Percentiles rank a stretch among this genome's conserved stretches.
Evolutionary conservation across 2,888 invertebrate species (phyloP).

Genomic region (Fragum fragum): DNA sequence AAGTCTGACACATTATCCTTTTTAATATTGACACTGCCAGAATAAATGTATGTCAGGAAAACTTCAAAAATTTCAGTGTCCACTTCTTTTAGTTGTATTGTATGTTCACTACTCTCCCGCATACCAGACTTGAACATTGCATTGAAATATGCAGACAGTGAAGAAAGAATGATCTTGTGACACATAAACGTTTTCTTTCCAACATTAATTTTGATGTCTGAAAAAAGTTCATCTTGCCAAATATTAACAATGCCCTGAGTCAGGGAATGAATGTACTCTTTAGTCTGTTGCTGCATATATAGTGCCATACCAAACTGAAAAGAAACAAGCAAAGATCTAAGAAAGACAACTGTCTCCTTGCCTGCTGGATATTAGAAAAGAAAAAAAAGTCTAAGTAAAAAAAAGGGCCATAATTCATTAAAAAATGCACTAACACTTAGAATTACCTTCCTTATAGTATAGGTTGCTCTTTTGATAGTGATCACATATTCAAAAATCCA

Average conservation of each 20-base stretch:
- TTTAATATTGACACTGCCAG: slow-evolving; percentile 92
- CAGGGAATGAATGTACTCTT: slow-evolving; percentile 59
- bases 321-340: too few relatives aligned
- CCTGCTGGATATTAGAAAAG: too few relatives aligned
- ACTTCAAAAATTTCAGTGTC: slow-evolving; percentile 92
- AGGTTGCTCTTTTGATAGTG: too few relatives aligned
- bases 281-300: background rate
- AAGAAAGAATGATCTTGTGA: slow-evolving; percentile 67
- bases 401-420: too few relatives aligned
- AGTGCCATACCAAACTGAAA: slow-evolving; percentile 6
- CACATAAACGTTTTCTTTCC: slow-evolving; percentile 63
- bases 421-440: too few relatives aligned
- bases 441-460: too few relatives aligned
- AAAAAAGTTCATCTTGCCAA: slow-evolving; percentile 63
- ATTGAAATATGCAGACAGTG: slow-evolving; percentile 70
- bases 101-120: slow-evolving; percentile 66
- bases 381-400: too few relatives aligned
- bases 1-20: slow-evolving; percentile 91
- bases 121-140: slow-evolving; percentile 71
- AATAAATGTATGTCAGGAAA: slow-evolving; percentile 94
- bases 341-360: too few relatives aligned
- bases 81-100: slow-evolving; percentile 85
- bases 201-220: slow-evolving; percentile 68
- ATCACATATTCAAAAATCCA: too few relatives aligned
- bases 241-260: slow-evolving; percentile 64